A percentile compares a stretch with the other conserved stretches of the same genome.
phyloP scores from a whole-genome alignment of 2,113 vertebrate species.

The Cyprinodon brontotheroides region DNA sequence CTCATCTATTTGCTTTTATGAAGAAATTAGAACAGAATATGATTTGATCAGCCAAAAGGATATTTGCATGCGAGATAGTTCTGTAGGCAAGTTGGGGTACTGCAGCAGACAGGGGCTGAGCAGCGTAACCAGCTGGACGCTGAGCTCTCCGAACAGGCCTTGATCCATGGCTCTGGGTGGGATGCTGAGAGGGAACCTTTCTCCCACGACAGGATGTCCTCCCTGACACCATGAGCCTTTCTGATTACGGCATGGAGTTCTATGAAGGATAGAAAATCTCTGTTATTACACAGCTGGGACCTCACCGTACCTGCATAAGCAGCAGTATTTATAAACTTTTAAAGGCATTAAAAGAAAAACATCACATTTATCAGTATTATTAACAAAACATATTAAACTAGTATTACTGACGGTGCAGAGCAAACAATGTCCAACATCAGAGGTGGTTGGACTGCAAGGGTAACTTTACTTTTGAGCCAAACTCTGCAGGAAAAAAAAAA shows the following conservation, averaged over 20 bases:
- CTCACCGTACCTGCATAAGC: not conserved
- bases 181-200: slow-evolving; percentile 72
- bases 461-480: slow-evolving; percentile 44
- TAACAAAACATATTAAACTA: not conserved
- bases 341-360: not conserved
- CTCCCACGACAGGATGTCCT: slow-evolving; percentile 80
- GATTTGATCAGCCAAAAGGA: slow-evolving; percentile 74
- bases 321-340: not conserved
- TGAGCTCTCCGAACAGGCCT: slow-evolving; percentile 78
- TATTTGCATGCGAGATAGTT: slow-evolving; percentile 81
- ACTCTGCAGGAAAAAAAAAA: slow-evolving; percentile 46
- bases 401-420: slow-evolving; percentile 50
- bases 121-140: slow-evolving; percentile 71
- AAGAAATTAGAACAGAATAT: not conserved
- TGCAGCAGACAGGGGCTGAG: slow-evolving; percentile 79
- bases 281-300: not conserved
- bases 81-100: slow-evolving; percentile 75
- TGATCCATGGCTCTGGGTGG: slow-evolving; percentile 70
- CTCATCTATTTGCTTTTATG: too few relatives aligned
- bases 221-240: slow-evolving; percentile 69
- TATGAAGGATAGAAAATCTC: slow-evolving; percentile 24
- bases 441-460: slow-evolving; percentile 9
- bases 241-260: slow-evolving; percentile 53
- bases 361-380: too few relatives aligned
- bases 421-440: slow-evolving; percentile 58